Evolutionary conservation across 1,140 invertebrate genomes (phyloP).

Genomic region (Drosophila parvula): DNA sequence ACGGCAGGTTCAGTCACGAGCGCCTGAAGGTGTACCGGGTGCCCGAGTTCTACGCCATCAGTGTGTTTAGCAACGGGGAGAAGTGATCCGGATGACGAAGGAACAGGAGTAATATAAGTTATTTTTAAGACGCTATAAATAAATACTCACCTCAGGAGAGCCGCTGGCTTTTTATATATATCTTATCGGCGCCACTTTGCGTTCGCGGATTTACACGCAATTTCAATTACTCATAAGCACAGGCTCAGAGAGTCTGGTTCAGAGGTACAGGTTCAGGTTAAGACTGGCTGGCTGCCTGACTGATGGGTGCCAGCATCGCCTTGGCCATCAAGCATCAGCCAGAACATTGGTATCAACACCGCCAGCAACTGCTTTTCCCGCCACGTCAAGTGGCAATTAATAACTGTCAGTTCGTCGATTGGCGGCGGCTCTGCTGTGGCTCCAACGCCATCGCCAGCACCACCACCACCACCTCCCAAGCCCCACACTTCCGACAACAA

Average conservation of each 20-base stretch:
- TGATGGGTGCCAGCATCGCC: constrained; percentile 48
- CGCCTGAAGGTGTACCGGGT: constrained; percentile 76
- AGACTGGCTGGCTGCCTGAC: constrained; percentile 8
- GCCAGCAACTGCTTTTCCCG: constrained; percentile 34
- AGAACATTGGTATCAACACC: constrained; percentile 45
- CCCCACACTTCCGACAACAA: constrained; percentile 55
- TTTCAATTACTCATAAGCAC: constrained; percentile 66
- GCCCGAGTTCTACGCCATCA: constrained; percentile 81
- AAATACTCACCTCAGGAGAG: constrained; percentile 58
- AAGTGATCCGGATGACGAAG: constrained; percentile 29
- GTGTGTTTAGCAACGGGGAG: constrained; percentile 67
- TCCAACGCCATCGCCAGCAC: constrained; percentile 37
- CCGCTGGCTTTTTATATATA: constrained; percentile 28
- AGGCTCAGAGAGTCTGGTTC: constrained; percentile 5
- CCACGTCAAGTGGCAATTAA: constrained; percentile 77
- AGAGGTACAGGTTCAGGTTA: constrained; percentile 16
- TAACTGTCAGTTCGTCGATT: constrained; percentile 75
- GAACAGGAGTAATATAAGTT: constrained; percentile 58
- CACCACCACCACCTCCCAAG: constrained; percentile 18
- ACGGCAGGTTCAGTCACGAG: constrained; percentile 75
- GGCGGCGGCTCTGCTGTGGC: constrained; percentile 56
- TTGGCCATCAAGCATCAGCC: constrained; percentile 41
- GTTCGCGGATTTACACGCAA: constrained; percentile 54
- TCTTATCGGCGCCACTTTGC: constrained; percentile 40
- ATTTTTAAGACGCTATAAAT: constrained; percentile 75